Evolutionary conservation across 2,888 invertebrate genomes (phyloP), one percentile per base, ranked within the genome.

Genomic region (Caenorhabditis virilis): DNA sequence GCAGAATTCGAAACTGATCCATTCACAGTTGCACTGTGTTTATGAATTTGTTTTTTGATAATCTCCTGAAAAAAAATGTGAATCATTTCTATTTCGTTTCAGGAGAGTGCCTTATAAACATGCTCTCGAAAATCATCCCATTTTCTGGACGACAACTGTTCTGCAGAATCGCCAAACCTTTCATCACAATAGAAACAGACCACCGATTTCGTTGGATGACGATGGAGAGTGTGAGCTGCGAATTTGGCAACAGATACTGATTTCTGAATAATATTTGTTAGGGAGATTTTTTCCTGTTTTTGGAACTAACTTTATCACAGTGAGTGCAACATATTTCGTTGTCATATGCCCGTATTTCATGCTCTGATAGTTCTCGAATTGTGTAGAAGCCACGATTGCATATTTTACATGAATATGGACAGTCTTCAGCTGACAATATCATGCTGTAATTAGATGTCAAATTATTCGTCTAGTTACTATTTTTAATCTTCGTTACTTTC

Each of bases 51-150:
- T 23, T 56, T 58, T 15, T 59, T 61, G 11, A 71, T 26, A 1
- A 61, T 46, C 35, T 71, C 70, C 60, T 66, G 35, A 2, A 38
- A 35, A 6, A n/a, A n/a, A n/a, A n/a, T n/a, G n/a, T n/a, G n/a
- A n/a, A n/a, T n/a, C n/a, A n/a, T n/a, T n/a, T n/a, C n/a, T n/a
- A n/a, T n/a, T n/a, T n/a, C n/a, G n/a, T n/a, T n/a, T n/a, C n/a
- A n/a, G n/a, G n/a, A n/a, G n/a, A n/a, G 11, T 38, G 56, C 63
- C 42, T 59, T 52, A 16, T 53, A 41, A 23, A 58, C 39, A 30
- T 67, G 67, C 20, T 51, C 47, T 7, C 59, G 50, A 41, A 54
- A 67, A 2, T 50, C 47, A 2, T 63, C 49, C 63, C 62, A 63
- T 25, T 43, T 52, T 1, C 13, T 16, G 11, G 45, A 30, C 2